Percentiles rank a stretch among this genome's conserved stretches.
Conservation (phyloP, 1,140 invertebrate genomes). For the Whitmania pigra region DNA sequence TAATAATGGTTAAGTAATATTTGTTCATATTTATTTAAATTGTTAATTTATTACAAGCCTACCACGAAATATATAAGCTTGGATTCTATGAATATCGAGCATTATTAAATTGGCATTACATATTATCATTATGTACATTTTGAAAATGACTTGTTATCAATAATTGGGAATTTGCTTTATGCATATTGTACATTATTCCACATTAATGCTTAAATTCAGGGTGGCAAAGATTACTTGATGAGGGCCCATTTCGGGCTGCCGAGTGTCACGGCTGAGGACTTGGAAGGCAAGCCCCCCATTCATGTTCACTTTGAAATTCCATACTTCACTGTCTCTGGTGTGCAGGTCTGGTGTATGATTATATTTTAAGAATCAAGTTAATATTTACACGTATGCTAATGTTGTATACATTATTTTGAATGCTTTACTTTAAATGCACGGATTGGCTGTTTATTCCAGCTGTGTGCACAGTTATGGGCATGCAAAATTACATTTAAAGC, state of each 20-base stretch:
- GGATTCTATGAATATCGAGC: no score
- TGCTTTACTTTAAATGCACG: slow-evolving; percentile 5
- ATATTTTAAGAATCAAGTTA: neutral
- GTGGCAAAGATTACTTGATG: slow-evolving; percentile 98
- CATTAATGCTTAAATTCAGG: slow-evolving; percentile 38
- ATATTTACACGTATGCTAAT: neutral
- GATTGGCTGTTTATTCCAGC: neutral
- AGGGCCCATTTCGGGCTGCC: slow-evolving; percentile 96
- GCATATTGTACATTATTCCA: no score
- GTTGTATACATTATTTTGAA: neutral
- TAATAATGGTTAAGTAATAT: neutral
- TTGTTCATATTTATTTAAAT: no score
- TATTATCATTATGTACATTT: no score
- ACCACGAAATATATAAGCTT: no score
- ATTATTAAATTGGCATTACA: no score
- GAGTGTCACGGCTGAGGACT: slow-evolving; percentile 83
- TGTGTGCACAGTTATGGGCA: no score
- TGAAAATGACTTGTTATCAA: no score
- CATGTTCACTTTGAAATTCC: slow-evolving; percentile 99
- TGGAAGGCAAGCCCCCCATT: slow-evolving; percentile 90
- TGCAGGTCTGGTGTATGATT: slow-evolving; percentile 62
- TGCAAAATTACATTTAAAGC: neutral
- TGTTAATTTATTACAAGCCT: no score
- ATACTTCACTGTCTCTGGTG: slow-evolving; percentile 97
- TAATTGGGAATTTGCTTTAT: no score